phyloP scores from a whole-genome alignment of 2,888 invertebrate genomes.

The Tiphia femorata region DNA sequence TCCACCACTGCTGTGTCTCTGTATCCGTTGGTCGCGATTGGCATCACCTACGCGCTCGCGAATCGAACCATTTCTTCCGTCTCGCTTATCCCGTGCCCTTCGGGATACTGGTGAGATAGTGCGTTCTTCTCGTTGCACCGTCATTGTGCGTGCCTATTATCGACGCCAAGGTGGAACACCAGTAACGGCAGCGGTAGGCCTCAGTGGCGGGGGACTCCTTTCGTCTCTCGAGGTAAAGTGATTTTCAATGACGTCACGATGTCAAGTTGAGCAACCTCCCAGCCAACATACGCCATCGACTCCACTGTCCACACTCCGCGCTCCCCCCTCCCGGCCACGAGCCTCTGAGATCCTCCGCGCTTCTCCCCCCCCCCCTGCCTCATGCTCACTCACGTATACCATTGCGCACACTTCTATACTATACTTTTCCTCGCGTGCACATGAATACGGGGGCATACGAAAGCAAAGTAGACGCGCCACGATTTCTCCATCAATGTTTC shows the following conservation, averaged over 20 bases:
- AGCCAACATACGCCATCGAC: constrained; percentile 33
- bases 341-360: not conserved
- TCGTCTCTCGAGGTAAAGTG: constrained; percentile 53
- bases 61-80: too few relatives aligned
- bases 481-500: too few relatives aligned
- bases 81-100: not conserved
- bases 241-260: constrained; percentile 49
- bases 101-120: not conserved
- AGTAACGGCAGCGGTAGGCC: constrained; percentile 10
- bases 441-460: not conserved
- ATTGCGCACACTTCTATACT: not conserved
- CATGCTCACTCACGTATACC: not conserved
- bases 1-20: not conserved
- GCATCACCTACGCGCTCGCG: not conserved
- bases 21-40: too few relatives aligned
- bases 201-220: constrained; percentile 23
- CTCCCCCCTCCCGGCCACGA: not conserved
- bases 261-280: constrained; percentile 58
- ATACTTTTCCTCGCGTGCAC: not conserved
- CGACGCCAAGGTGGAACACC: not conserved
- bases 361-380: not conserved
- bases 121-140: not conserved
- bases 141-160: not conserved
- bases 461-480: not conserved
- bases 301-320: constrained; percentile 1